Evolutionary conservation across 2,888 invertebrate genomes (phyloP).

Genomic region (Coecobrya sp.): DNA sequence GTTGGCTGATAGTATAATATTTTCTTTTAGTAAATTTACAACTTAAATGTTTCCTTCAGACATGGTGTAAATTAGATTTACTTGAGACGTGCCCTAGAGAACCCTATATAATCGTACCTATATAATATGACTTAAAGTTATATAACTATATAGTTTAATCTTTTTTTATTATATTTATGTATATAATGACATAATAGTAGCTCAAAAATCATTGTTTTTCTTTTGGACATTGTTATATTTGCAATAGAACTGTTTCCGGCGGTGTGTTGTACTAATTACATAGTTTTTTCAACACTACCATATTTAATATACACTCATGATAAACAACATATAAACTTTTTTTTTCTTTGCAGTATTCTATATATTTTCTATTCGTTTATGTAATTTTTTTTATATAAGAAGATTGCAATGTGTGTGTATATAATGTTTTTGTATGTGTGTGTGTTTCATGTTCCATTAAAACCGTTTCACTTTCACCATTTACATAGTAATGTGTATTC

Average conservation of each 20-base stretch:
- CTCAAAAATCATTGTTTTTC: constrained; percentile 50
- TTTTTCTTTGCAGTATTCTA: no score
- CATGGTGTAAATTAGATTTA: neutral
- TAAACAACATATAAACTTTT: constrained; percentile 22
- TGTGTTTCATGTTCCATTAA: neutral
- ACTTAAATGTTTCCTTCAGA: no score
- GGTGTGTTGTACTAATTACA: neutral
- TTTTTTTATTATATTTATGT: neutral
- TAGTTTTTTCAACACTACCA: neutral
- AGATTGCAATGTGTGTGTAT: neutral
- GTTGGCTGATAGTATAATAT: constrained; percentile 7
- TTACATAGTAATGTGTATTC: neutral
- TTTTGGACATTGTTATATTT: constrained; percentile 45
- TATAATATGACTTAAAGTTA: neutral
- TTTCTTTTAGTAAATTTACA: no score
- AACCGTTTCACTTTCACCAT: neutral
- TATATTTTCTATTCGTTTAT: neutral
- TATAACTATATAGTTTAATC: neutral
- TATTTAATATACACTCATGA: neutral
- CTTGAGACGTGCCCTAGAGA: neutral
- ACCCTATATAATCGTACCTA: neutral
- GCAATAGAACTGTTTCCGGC: constrained; percentile 21
- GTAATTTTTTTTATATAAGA: neutral
- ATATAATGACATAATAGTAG: constrained; percentile 19
- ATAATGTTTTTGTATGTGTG: neutral